Conservation (phyloP, 2,113 vertebrate genomes). For the Zosterops lateralis region DNA sequence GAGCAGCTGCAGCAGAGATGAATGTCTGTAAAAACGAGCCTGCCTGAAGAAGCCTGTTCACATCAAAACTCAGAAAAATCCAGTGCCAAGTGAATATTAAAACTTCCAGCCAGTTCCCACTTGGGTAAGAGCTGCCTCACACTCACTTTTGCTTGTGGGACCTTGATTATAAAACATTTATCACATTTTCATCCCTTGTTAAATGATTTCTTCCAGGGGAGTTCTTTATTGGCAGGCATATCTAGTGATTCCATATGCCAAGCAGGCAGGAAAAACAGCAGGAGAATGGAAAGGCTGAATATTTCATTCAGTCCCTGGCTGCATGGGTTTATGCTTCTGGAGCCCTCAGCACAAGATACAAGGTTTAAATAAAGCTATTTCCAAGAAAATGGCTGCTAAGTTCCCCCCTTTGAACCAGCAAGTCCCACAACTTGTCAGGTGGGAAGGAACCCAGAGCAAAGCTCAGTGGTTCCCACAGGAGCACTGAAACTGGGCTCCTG, state of each 20-base stretch:
- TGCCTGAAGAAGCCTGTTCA: not conserved
- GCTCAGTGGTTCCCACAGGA: not conserved
- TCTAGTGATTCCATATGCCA: conserved; percentile 20
- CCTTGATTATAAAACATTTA: conserved; percentile 42
- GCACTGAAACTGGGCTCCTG: not conserved
- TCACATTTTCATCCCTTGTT: conserved; percentile 26
- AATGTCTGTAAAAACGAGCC: not conserved
- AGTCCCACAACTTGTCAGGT: not conserved
- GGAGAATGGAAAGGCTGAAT: not conserved
- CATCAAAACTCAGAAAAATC: conserved; percentile 13
- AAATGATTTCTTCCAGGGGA: conserved; percentile 36
- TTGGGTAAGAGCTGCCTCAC: not conserved
- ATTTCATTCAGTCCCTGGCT: not conserved
- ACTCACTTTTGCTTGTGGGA: not conserved
- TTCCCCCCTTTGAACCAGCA: not conserved
- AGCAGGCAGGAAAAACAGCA: not conserved
- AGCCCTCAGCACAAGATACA: not conserved
- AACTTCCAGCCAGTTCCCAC: not conserved
- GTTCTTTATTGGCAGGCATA: conserved; percentile 12
- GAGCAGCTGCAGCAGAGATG: conserved; percentile 32
- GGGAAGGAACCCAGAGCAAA: not conserved
- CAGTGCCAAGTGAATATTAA: not conserved
- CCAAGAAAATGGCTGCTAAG: not conserved
- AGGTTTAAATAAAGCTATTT: conserved; percentile 1
- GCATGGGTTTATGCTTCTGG: not conserved